Percentiles rank a stretch among this genome's conserved stretches.
Evolutionary conservation across 2,888 invertebrate genomes (phyloP).

Genomic region (Leptopilina myrica): DNA sequence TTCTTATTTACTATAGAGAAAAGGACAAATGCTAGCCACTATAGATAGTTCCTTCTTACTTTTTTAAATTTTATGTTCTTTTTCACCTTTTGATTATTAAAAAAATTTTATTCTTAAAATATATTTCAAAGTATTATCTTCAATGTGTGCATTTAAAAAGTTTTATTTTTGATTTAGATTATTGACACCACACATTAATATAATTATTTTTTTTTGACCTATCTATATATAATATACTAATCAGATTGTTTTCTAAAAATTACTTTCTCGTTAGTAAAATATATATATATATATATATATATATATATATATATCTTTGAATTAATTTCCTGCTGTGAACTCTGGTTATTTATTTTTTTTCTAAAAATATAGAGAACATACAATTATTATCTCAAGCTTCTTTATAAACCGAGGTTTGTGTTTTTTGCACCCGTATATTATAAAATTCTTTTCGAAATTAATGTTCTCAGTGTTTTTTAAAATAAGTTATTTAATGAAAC

Average conservation of each 20-base stretch:
- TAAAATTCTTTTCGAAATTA: background rate
- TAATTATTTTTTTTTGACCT: too few species aligned
- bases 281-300: background rate
- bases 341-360: background rate
- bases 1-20: too few species aligned
- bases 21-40: too few species aligned
- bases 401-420: background rate
- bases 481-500: constrained; percentile 3
- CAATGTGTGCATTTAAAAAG: too few species aligned
- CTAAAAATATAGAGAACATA: constrained; percentile 1
- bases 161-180: too few species aligned
- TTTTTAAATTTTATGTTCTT: too few species aligned
- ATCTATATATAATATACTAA: background rate
- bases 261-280: background rate
- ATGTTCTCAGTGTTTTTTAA: background rate
- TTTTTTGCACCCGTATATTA: too few species aligned
- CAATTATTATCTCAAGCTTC: background rate
- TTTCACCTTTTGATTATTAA: too few species aligned
- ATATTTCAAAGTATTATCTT: too few species aligned
- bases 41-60: too few species aligned
- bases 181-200: too few species aligned
- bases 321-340: background rate
- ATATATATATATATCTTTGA: background rate
- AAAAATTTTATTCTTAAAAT: too few species aligned
- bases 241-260: background rate